Base-by-base conservation (phyloP, 2,888 invertebrate species). In the Dicyrtomina minuta region DNA sequence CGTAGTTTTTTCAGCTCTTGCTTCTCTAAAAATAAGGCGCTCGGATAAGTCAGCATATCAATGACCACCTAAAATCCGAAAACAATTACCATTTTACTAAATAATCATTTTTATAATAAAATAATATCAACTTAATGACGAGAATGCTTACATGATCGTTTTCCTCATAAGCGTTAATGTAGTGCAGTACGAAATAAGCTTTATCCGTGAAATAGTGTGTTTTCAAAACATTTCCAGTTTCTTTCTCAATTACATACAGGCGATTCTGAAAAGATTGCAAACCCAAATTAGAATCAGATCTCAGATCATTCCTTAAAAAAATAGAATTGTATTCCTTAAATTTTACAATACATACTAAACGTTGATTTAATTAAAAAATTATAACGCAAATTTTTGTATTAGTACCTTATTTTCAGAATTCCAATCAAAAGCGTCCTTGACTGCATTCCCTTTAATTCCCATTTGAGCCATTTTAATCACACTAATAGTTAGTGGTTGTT, bases 101-200 rank as follows among this genome's bases (percentile, higher is more conserved):
- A n/a, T n/a, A n/a, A n/a, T n/a, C n/a, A n/a, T n/a, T n/a, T n/a
- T 55, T 51, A n/a, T 56, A 64, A 22, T 33, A 17, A 60, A 67
- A 44, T 2, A 51, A 59, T 53, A 43, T 59, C 15, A 5, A 59
- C 26, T 24, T 27, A 15, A 55, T 15, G 10, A 55, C 20, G 3
- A 61, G 10, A 66, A 41, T 44, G 33, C 72, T 73, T 77, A 80
- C 80, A 73, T 82, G 82, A 20, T 80, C 82, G 58, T 83, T 81
- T 59, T 82, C 81, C 79, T 86, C 85, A 77, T 82, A 86, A 12
- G 84, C 81, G 77, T 86, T 86, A 68, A 84, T 81, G 74, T 83
- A 83, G 76, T 86, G 85, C 77, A 85, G 83, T 44, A 82, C 81
- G 79, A 85, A 85, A 75, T 84, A 83, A 0, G 83, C 79, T 20